These are phyloP conservation scores for Pammene fasciana DNA, from an alignment of 2,888 invertebrate species.

Conservation along the genomic window DNA sequence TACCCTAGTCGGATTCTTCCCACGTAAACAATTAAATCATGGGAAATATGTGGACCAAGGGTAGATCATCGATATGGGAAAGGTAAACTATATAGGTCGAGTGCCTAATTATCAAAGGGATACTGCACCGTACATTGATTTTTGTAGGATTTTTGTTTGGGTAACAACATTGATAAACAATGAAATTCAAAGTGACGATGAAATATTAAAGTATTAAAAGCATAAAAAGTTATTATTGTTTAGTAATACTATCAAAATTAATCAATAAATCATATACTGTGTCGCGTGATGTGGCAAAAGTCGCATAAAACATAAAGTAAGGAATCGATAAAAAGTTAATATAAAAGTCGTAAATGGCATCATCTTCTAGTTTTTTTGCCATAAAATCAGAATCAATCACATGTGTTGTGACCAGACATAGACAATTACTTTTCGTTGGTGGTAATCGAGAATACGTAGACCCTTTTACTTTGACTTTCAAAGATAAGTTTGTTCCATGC, in stretches of 20 bases:
- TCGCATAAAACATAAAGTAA: slow-evolving; percentile 7
- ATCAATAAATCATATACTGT: too few species aligned
- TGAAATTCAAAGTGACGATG: too few species aligned
- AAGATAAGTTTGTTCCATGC: neutral
- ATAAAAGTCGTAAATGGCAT: slow-evolving; percentile 2
- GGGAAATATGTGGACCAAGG: slow-evolving; percentile 30
- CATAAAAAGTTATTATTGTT: neutral
- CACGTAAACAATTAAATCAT: slow-evolving; percentile 40
- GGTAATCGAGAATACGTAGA: neutral
- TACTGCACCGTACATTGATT: neutral
- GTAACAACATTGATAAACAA: too few species aligned
- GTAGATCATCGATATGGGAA: slow-evolving; percentile 7
- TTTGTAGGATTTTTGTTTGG: too few species aligned
- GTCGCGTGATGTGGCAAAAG: neutral
- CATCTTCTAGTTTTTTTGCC: neutral
- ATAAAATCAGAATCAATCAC: slow-evolving; percentile 22
- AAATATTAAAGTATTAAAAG: neutral
- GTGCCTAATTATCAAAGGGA: neutral
- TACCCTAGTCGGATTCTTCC: slow-evolving; percentile 15
- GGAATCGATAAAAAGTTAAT: neutral
- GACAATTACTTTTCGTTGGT: neutral
- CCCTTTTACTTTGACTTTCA: neutral
- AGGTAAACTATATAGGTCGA: neutral
- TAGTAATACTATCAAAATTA: too few species aligned
- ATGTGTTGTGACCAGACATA: slow-evolving; percentile 10